Evolutionary conservation across 2,888 invertebrate genomes (phyloP), one percentile per base, ranked within the genome.

Genomic region (Pseudoips prasinana): DNA sequence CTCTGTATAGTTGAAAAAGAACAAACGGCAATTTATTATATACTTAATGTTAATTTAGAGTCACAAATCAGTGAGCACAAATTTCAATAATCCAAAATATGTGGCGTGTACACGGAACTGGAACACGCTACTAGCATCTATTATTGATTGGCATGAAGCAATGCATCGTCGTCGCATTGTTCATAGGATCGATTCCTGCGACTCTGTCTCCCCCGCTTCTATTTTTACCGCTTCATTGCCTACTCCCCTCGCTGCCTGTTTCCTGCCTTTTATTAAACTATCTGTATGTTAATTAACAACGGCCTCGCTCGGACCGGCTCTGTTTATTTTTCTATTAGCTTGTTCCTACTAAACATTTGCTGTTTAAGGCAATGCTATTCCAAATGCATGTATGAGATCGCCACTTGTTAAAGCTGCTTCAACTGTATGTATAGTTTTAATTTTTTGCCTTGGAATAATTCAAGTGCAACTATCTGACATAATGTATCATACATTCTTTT

Each of bases 241-340:
- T 81, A 71, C 85, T 85, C 87, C 87, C 86, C 87, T 86, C 81
- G 67, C 69, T 71, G 80, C 73, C 66, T 70, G 83, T 72, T 87
- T 87, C 87, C 88, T 87, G 88, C 83, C 84, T 83, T 85, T 82
- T 86, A 88, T 87, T 85, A 87, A 86, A 86, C 83, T 86, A 86
- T 87, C 80, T 83, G 79, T 85, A 87, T 87, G 87, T 85, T 86
- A 87, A 88, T 88, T 88, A 87, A 83, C 78, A 85, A 74, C 79
- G 82, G 77, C 85, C 80, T 81, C 82, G 76, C 58, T 67, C 58
- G 50, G 64, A 67, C 67, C 64, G 67, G 52, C 61, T 69, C 62
- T 85, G 78, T 83, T 84, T 84, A 79, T 77, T 76, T 84, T 78
- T 76, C 79, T 80, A 76, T 81, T 78, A 80, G 75, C 72, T 59